Evolutionary conservation across 2,888 invertebrate species (phyloP), one percentile per base, ranked within the genome.

Genomic region (Galerucella nymphaeae): DNA sequence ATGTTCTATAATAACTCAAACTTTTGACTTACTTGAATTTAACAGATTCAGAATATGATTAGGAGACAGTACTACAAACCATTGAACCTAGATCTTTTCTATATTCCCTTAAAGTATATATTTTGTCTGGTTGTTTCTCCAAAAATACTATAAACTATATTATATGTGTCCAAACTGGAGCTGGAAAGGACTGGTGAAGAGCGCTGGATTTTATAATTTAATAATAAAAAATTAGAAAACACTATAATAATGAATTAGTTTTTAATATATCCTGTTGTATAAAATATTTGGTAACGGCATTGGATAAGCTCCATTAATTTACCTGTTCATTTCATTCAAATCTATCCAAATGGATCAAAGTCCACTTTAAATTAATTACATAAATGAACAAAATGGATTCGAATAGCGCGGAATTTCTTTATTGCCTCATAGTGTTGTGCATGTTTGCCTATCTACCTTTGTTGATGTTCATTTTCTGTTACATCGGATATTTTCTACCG

Each of bases 301-400:
- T 62, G 61, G 14, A 13, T 4, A n/a, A 42, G 61, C 70, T 73
- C 73, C 69, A 76, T 76, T 75, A 76, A 75, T 76, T 72, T 73
- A 77, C 75, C 77, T 77, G 73, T 76, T 77, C 71, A 57, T 71
- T 74, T 75, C 71, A 66, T 69, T 71, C 68, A 75, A 73, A 75
- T 77, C 75, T 64, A 72, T 71, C 72, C 71, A 74, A 77, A 57
- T 58, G 72, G 72, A 77, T 77, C 77, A 77, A 77, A 77, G 75
- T 74, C 71, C 77, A 77, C 77, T 77, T 71, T 63, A 67, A 68
- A 77, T 78, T 79, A 78, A 79, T 79, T 74, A 77, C 75, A 77
- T 75, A 80, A 80, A 80, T 79, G 76, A 78, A 80, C 77, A 70
- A 76, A 78, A 78, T 77, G 69, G 76, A 71, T 75, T 75, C 75